These are phyloP conservation scores for Pherbina coryleti DNA, from an alignment of 2,888 invertebrate genomes.

Conservation along the genomic window DNA sequence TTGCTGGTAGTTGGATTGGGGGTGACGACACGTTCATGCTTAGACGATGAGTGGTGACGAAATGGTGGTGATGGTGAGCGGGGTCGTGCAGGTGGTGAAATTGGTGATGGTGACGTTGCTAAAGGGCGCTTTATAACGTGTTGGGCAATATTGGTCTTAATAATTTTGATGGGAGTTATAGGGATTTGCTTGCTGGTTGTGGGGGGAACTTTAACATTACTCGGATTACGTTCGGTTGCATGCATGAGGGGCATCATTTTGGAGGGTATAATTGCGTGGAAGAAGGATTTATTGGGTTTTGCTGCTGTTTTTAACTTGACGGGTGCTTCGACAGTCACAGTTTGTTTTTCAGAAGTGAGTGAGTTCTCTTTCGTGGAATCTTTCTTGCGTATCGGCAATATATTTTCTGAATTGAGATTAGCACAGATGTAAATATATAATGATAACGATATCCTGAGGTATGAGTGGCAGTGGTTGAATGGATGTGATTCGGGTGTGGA, in stretches of 20 bases:
- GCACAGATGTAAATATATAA: constrained; percentile 32
- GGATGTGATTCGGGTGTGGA: background rate
- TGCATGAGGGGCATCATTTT: constrained; percentile 43
- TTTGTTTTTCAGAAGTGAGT: constrained; percentile 71
- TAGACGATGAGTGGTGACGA: constrained; percentile 53
- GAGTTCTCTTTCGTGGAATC: constrained; percentile 72
- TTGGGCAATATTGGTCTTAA: background rate
- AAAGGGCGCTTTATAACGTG: constrained; percentile 13
- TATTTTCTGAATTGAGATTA: constrained; percentile 53
- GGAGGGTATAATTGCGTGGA: constrained; percentile 52
- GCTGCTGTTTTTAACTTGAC: constrained; percentile 31
- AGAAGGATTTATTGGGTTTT: constrained; percentile 45
- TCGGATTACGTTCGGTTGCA: constrained; percentile 19
- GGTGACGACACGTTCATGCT: constrained; percentile 51
- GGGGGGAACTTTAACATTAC: constrained; percentile 5
- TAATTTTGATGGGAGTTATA: constrained; percentile 18
- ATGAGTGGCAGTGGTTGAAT: background rate
- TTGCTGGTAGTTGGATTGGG: constrained; percentile 42
- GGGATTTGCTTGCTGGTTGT: constrained; percentile 22
- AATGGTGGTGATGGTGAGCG: constrained; percentile 53
- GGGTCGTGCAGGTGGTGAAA: constrained; percentile 46
- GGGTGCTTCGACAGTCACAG: constrained; percentile 44
- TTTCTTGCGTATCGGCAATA: constrained; percentile 68
- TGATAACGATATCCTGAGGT: background rate
- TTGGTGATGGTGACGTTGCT: constrained; percentile 19